A percentile compares a stretch with the other conserved stretches of the same genome.
Conservation (phyloP, 2,113 vertebrate genomes). For the Sclerurus mexicanus region DNA sequence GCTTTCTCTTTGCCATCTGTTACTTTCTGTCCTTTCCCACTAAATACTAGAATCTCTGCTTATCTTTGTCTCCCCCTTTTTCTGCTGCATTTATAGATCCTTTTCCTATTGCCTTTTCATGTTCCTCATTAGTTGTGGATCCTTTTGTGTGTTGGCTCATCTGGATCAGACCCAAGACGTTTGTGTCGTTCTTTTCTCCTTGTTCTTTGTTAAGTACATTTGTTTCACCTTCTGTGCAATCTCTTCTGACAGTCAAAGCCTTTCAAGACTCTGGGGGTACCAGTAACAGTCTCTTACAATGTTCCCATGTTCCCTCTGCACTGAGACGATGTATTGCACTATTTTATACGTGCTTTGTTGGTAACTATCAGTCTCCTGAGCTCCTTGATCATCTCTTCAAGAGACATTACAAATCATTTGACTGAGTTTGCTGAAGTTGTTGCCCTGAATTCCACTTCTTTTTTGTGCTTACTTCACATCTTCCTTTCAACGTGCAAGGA, state of each 20-base stretch:
- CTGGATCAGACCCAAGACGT: background rate
- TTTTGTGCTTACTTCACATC: background rate
- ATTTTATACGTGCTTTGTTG: background rate
- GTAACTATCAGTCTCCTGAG: background rate
- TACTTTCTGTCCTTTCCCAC: constrained; percentile 19
- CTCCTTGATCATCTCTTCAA: background rate
- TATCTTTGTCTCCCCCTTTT: background rate
- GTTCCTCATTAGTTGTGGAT: constrained; percentile 32
- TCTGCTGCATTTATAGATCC: background rate
- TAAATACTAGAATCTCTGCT: background rate
- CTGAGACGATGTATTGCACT: background rate
- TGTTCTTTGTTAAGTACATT: background rate
- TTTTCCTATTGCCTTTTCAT: background rate
- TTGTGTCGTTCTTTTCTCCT: background rate
- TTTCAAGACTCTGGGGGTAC: background rate
- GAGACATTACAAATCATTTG: background rate
- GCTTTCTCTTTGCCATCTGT: background rate
- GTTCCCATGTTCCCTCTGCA: background rate
- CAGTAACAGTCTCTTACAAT: background rate
- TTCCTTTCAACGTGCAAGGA: background rate
- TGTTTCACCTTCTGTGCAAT: background rate
- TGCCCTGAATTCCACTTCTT: background rate
- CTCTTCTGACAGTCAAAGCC: background rate
- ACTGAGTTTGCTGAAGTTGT: background rate
- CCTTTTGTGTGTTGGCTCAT: background rate